Evolutionary conservation across 2,113 vertebrate genomes (phyloP), one percentile per base, ranked within the genome.

Genomic region (Alectura lathami): DNA sequence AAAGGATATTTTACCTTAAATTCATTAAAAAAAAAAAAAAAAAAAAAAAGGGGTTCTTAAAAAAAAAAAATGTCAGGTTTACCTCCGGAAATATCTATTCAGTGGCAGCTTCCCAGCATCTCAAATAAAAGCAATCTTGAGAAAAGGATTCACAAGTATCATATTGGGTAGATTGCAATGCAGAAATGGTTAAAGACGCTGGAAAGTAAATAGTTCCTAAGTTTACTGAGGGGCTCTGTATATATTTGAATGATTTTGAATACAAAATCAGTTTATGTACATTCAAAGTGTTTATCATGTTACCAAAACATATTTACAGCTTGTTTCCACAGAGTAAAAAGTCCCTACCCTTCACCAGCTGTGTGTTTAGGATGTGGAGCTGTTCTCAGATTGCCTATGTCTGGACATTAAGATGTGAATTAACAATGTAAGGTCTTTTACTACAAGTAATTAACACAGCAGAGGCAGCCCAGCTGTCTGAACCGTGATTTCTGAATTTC

Each of bases 91-190:
- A 74, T 96, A 68, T 77, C 91, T 98, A 83, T 97, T 98, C 79
- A 98, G 95, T 69, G 98, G 97, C 94, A 99, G 97, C 67, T 98
- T 98, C 68, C 98, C 98, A 92, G 99, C 97, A 88, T 99, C 98
- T 92, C 99, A 98, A 86, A 99, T 98, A 92, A 99, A 98, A 67
- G 98, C 96, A 91, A 99, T 98, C 94, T 99, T 99, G 96, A 74
- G 79, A 92, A 96, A 95, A 45, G 51, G 17, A 27, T 51, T 30
- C 27, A 34, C 17, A 15, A 45, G 7, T 5, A 13, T 42, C 21
- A 18, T 17, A 7, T 9, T 32, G 22, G 11, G 26, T 72, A 40
- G 29, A 51, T 73, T 27, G 45, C 32, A 60, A 73, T 15, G n/a
- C 24, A 26, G 16, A 30, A 8, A 53, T 11, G 30, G 53, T 53